These are phyloP conservation scores for Sander vitreus DNA, from an alignment of 2,113 vertebrate species.

Conservation along the genomic window DNA sequence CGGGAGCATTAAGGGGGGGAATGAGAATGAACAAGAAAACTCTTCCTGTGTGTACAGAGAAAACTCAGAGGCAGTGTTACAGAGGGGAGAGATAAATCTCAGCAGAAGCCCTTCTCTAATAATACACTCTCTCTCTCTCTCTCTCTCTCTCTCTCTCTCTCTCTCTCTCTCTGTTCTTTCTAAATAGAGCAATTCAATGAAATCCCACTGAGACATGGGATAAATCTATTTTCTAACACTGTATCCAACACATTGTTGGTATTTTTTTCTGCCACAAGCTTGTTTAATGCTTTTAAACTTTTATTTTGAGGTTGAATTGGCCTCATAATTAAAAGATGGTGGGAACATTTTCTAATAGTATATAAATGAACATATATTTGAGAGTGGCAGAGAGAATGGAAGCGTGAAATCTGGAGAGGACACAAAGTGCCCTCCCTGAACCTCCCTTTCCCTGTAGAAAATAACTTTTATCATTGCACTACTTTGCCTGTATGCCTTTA, in stretches of 20 bases:
- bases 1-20: constrained; percentile 15
- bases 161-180: constrained; percentile 44
- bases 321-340: constrained; percentile 42
- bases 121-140: constrained; percentile 28
- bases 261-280: constrained; percentile 30
- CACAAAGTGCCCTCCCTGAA: constrained; percentile 21
- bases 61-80: constrained; percentile 33
- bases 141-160: constrained; percentile 15
- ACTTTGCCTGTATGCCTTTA: not conserved
- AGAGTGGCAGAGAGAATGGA: not conserved
- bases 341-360: constrained; percentile 16
- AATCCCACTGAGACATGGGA: constrained; percentile 59
- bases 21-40: constrained; percentile 18
- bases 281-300: constrained; percentile 51
- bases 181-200: constrained; percentile 66
- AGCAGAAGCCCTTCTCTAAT: constrained; percentile 39
- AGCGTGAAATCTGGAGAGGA: constrained; percentile 23
- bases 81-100: constrained; percentile 39
- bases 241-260: constrained; percentile 38
- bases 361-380: not conserved
- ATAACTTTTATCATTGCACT: not conserved
- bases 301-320: constrained; percentile 27
- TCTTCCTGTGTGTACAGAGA: constrained; percentile 17
- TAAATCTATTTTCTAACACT: constrained; percentile 64
- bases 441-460: constrained; percentile 11